phyloP scores from a whole-genome alignment of 2,113 vertebrate genomes.

The Hystrix cristata region DNA sequence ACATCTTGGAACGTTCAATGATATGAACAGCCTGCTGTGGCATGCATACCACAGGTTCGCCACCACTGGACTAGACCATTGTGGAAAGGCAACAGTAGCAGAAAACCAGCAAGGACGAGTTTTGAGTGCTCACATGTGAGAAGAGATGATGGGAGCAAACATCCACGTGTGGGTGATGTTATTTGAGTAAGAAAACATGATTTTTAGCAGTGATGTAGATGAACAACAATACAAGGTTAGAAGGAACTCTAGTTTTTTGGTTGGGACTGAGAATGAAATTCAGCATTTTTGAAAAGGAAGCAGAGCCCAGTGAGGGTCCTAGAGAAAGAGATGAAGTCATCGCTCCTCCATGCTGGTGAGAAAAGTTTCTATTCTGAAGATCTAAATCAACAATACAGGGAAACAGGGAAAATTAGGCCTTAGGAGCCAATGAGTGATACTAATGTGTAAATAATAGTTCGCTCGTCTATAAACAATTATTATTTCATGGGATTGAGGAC shows the following conservation, averaged over 20 bases:
- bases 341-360: neutral
- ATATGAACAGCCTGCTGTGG: neutral
- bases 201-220: neutral
- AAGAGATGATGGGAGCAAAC: neutral
- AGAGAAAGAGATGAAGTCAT: neutral
- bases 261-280: neutral
- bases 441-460: neutral
- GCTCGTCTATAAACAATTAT: neutral
- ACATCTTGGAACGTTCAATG: neutral
- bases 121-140: neutral
- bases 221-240: neutral
- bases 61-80: neutral
- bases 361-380: neutral
- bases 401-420: neutral
- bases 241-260: neutral
- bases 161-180: neutral
- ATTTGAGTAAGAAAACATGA: neutral
- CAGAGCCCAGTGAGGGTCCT: neutral
- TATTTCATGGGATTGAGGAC: neutral
- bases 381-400: neutral
- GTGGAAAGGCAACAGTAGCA: neutral
- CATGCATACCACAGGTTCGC: neutral
- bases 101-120: neutral
- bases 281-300: neutral
- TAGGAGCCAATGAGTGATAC: neutral